phyloP scores from a whole-genome alignment of 2,797 vertebrate genomes.

The Varecia variegata region DNA sequence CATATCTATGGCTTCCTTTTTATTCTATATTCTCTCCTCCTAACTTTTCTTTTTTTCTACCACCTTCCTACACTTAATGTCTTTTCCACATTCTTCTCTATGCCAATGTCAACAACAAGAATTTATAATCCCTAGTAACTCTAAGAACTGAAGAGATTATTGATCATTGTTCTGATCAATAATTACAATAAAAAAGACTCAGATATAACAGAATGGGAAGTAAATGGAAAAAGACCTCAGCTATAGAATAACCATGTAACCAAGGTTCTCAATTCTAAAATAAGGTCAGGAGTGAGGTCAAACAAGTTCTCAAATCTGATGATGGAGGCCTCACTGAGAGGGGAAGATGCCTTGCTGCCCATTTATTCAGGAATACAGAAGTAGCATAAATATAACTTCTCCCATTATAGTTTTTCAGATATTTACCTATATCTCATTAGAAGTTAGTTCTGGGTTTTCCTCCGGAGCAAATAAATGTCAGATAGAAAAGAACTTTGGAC shows the following conservation, averaged over 20 bases:
- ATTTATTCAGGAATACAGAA: neutral
- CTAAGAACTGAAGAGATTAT: neutral
- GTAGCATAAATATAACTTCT: neutral
- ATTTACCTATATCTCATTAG: neutral
- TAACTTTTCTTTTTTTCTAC: neutral
- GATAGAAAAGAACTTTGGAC: slow-evolving; percentile 7
- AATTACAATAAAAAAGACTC: neutral
- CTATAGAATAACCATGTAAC: neutral
- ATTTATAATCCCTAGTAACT: slow-evolving; percentile 21
- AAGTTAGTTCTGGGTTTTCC: slow-evolving; percentile 33
- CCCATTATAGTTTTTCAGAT: neutral
- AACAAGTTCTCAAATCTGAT: neutral
- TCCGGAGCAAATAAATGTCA: neutral
- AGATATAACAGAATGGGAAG: neutral
- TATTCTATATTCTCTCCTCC: neutral
- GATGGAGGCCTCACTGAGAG: neutral
- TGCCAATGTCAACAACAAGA: neutral
- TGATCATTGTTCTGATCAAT: neutral
- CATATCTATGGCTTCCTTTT: neutral
- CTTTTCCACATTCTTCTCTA: slow-evolving; percentile 13
- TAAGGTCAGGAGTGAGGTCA: neutral
- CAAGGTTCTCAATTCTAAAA: neutral
- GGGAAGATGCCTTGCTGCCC: neutral
- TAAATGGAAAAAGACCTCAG: neutral
- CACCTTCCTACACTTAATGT: neutral